phyloP scores from a whole-genome alignment of 2,113 vertebrate genomes.

The Cavia porcellus region DNA sequence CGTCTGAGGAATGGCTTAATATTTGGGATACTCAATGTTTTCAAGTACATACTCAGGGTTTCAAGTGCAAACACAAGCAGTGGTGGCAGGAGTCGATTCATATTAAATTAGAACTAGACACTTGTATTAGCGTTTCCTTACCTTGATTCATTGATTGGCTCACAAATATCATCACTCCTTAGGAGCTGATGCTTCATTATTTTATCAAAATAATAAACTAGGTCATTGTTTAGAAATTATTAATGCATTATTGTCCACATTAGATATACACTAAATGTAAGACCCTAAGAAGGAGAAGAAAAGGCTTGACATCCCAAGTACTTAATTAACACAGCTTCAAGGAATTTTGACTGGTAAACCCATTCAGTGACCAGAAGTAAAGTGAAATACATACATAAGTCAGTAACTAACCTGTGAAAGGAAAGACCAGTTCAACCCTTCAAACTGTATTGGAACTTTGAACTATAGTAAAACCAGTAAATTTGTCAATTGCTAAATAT shows the following conservation, averaged over 20 bases:
- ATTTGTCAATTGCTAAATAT: not conserved
- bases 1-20: not conserved
- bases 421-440: not conserved
- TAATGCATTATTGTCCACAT: not conserved
- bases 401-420: not conserved
- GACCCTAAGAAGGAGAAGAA: not conserved
- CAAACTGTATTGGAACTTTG: not conserved
- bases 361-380: not conserved
- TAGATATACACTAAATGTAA: not conserved
- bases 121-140: not conserved
- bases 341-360: not conserved
- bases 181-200: not conserved
- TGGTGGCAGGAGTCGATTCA: rapidly evolving
- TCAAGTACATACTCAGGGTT: not conserved
- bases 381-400: not conserved
- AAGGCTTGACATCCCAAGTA: not conserved
- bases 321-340: not conserved
- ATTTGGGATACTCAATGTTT: not conserved
- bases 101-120: not conserved
- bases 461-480: not conserved
- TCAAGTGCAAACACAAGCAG: not conserved
- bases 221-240: not conserved
- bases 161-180: not conserved
- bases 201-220: not conserved
- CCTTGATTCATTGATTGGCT: not conserved